These are phyloP conservation scores for Palythoa heliodiscus DNA, from an alignment of 92 coral and sea anemone species.

Conservation along the genomic window DNA sequence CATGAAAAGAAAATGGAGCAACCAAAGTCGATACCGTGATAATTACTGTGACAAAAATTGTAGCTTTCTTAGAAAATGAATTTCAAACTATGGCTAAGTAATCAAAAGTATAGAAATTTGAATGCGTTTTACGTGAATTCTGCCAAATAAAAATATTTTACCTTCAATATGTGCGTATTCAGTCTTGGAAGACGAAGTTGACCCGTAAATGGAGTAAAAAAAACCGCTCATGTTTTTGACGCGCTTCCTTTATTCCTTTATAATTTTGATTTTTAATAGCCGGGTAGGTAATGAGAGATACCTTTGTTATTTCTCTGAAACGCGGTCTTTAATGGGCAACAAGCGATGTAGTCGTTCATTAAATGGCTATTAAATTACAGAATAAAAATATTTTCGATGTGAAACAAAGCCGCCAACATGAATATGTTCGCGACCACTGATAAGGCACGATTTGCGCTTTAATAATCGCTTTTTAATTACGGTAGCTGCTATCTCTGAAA, in stretches of 20 bases:
- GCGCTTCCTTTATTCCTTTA: background rate
- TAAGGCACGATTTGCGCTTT: no score
- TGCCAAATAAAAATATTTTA: background rate
- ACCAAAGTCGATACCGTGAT: background rate
- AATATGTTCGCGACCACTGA: no score
- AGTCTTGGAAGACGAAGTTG: background rate
- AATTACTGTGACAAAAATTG: background rate
- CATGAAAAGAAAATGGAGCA: background rate
- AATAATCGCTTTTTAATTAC: no score
- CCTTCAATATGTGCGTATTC: background rate
- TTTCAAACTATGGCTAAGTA: background rate
- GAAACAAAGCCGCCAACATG: no score
- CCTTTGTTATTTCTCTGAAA: background rate
- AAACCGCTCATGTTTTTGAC: background rate
- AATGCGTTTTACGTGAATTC: background rate
- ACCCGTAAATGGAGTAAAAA: background rate
- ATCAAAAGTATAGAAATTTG: background rate
- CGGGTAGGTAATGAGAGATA: background rate
- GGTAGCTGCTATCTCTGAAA: no score
- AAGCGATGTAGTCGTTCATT: background rate
- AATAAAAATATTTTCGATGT: no score
- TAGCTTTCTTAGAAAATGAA: background rate
- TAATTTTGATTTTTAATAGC: background rate
- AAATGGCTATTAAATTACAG: background rate
- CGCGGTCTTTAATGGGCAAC: conserved; percentile 2